Conservation (phyloP, 2,888 invertebrate species). For the Hipparchia sbordonii region DNA sequence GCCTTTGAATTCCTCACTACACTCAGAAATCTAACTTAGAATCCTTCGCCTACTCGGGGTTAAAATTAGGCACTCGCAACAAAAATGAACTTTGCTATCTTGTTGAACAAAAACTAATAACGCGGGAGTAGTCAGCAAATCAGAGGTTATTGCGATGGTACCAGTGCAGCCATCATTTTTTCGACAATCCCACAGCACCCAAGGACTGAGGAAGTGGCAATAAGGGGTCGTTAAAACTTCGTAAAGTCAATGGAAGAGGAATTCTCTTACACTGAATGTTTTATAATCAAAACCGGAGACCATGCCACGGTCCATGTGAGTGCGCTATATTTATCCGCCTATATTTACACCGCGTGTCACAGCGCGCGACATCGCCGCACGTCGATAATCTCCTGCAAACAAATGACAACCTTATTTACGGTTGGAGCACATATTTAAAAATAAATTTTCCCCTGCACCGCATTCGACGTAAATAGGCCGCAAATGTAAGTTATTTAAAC, state of each 20-base stretch:
- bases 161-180: too few species aligned
- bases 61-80: too few species aligned
- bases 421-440: conserved; percentile 1
- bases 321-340: conserved; percentile 64
- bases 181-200: too few species aligned
- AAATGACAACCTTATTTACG: conserved; percentile 41
- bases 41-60: too few species aligned
- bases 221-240: background rate
- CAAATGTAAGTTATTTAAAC: conserved; percentile 3
- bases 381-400: conserved; percentile 33
- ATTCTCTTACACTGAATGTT: conserved; percentile 11
- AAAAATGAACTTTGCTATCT: too few species aligned
- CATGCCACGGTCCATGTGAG: conserved; percentile 57
- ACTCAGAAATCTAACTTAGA: too few species aligned
- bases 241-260: background rate
- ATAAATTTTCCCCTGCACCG: conserved; percentile 8
- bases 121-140: too few species aligned
- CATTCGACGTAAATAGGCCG: conserved; percentile 23
- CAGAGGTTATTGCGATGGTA: too few species aligned
- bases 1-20: too few species aligned
- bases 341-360: conserved; percentile 61
- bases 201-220: background rate
- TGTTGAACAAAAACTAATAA: too few species aligned
- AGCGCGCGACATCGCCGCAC: conserved; percentile 65
- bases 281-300: conserved; percentile 27